Conservation (phyloP, 2,797 vertebrate species). For the Hydrolagus colliei region DNA sequence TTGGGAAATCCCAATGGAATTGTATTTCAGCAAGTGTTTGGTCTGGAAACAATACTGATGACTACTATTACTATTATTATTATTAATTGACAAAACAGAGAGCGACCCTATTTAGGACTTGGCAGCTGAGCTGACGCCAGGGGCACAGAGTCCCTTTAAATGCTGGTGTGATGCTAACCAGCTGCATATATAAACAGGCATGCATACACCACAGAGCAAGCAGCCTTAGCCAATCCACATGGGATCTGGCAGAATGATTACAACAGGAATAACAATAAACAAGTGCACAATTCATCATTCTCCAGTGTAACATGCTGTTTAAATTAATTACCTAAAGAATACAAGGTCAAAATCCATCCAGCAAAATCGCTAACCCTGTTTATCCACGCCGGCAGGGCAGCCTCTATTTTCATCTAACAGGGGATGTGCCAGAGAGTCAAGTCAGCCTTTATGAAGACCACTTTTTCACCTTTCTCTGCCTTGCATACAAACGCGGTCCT, state of each 20-base stretch:
- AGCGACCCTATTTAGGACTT: too few relatives aligned
- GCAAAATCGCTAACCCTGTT: neutral
- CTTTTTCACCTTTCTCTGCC: neutral
- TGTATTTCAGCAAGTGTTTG: too few relatives aligned
- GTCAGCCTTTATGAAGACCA: too few relatives aligned
- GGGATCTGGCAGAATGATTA: neutral
- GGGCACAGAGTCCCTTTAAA: neutral
- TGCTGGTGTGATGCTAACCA: neutral
- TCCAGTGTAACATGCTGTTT: conserved; percentile 8
- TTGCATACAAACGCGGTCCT: neutral
- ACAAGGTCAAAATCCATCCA: neutral
- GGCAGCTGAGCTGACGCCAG: neutral
- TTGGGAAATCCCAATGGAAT: too few relatives aligned
- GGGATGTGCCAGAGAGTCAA: neutral
- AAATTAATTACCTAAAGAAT: neutral
- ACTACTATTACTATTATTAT: too few relatives aligned
- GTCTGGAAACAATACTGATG: too few relatives aligned
- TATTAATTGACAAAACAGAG: too few relatives aligned
- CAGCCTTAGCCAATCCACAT: neutral
- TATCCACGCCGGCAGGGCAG: neutral
- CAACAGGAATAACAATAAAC: conserved; percentile 14
- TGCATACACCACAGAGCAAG: neutral
- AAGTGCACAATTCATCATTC: neutral
- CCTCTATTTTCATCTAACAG: neutral
- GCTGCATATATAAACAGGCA: neutral